Conservation (phyloP, 2,113 vertebrate species). For the Microtus montanus region DNA sequence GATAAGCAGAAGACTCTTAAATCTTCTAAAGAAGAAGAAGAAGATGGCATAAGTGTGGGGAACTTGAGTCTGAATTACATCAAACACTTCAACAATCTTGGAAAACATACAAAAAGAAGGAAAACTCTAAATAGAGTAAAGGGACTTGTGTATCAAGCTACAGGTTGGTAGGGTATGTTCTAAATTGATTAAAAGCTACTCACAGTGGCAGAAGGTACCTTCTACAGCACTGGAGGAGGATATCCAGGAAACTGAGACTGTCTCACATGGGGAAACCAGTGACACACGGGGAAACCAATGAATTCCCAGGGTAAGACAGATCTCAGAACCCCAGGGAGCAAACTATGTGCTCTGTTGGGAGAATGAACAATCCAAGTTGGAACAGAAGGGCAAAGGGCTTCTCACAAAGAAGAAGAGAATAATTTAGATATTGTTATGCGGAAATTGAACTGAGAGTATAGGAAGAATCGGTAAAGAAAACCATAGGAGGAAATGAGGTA, state of each 20-base stretch:
- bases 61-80: not conserved
- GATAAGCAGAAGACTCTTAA: not conserved
- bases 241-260: not conserved
- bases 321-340: not conserved
- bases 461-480: not conserved
- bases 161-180: not conserved
- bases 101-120: not conserved
- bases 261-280: not conserved
- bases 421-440: not conserved
- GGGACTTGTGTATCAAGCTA: not conserved
- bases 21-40: not conserved
- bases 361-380: not conserved
- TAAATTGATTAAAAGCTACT: not conserved
- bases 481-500: not conserved
- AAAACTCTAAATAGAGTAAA: not conserved
- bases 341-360: not conserved
- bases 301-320: not conserved
- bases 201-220: not conserved
- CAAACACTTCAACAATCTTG: not conserved
- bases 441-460: not conserved
- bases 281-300: not conserved
- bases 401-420: not conserved
- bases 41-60: not conserved
- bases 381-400: not conserved
- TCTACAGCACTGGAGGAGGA: not conserved